phyloP scores from a whole-genome alignment of 2,888 invertebrate species.

The Brachyptera risi region DNA sequence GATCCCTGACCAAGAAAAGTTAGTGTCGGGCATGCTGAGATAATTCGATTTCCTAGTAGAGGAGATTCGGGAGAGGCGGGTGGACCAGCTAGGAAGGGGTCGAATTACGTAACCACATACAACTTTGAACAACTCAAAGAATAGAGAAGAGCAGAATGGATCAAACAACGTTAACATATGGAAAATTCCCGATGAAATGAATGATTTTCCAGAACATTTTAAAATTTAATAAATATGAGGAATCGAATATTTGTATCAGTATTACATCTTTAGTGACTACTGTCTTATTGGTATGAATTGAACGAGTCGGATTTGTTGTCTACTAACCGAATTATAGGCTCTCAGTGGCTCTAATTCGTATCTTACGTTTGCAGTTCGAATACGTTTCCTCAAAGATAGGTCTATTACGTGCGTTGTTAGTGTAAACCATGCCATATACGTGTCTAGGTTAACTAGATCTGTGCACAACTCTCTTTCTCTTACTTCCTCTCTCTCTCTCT shows the following conservation, averaged over 20 bases:
- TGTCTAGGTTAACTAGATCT: not conserved
- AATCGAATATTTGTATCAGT: too few species aligned
- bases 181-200: not conserved
- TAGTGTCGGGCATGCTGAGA: constrained; percentile 5
- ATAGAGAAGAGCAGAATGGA: not conserved
- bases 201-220: not conserved
- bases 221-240: not conserved
- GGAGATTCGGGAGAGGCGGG: not conserved
- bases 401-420: not conserved
- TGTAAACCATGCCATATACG: constrained; percentile 9
- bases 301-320: constrained; percentile 23
- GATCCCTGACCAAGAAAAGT: constrained; percentile 12
- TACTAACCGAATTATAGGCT: constrained; percentile 23
- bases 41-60: constrained; percentile 18
- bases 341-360: constrained; percentile 6
- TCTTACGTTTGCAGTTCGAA: not conserved
- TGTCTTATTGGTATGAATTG: constrained; percentile 19
- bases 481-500: too few species aligned
- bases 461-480: not conserved
- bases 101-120: not conserved
- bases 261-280: not conserved
- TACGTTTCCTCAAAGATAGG: constrained; percentile 3
- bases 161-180: not conserved
- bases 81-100: not conserved
- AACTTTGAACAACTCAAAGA: not conserved